Conservation (phyloP, 1,140 invertebrate species). For the Achatina immaculata region DNA sequence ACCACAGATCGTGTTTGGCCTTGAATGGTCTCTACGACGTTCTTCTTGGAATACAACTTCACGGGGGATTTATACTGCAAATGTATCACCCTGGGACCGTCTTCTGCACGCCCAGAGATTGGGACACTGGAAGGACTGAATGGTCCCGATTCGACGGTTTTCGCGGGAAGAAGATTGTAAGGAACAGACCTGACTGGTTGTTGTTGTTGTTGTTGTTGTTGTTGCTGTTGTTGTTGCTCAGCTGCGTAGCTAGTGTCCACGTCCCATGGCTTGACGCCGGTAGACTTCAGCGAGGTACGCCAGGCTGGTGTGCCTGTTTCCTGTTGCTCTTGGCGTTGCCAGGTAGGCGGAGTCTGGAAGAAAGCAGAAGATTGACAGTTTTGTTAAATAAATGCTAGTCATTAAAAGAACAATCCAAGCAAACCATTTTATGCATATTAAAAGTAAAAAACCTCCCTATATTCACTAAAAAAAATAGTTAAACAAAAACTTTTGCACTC, state of each 20-base stretch:
- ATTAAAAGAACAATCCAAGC: too few relatives aligned
- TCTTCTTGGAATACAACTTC: conserved; percentile 94
- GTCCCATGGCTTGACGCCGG: conserved; percentile 62
- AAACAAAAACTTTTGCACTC: too few relatives aligned
- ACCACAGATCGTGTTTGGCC: conserved; percentile 76
- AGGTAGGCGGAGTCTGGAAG: conserved; percentile 8
- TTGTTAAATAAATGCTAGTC: too few relatives aligned
- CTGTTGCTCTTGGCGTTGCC: conserved; percentile 34
- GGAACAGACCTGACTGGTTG: conserved; percentile 53
- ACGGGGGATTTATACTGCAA: conserved; percentile 94
- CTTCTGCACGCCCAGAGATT: conserved; percentile 30
- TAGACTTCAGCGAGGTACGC: conserved; percentile 47
- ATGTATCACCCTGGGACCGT: conserved; percentile 57
- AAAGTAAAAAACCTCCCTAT: too few relatives aligned
- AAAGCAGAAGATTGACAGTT: too few relatives aligned
- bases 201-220: too few relatives aligned
- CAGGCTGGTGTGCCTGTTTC: conserved; percentile 45
- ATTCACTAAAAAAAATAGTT: too few relatives aligned
- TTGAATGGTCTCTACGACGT: conserved; percentile 91
- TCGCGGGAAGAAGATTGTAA: conserved; percentile 15
- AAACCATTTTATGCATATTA: too few relatives aligned
- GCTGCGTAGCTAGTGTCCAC: conserved; percentile 44
- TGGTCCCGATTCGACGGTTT: neutral
- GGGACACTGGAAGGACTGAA: neutral
- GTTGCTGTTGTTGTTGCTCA: too few relatives aligned